phyloP scores from a whole-genome alignment of 2,888 invertebrate genomes.

The Idaea straminata region DNA sequence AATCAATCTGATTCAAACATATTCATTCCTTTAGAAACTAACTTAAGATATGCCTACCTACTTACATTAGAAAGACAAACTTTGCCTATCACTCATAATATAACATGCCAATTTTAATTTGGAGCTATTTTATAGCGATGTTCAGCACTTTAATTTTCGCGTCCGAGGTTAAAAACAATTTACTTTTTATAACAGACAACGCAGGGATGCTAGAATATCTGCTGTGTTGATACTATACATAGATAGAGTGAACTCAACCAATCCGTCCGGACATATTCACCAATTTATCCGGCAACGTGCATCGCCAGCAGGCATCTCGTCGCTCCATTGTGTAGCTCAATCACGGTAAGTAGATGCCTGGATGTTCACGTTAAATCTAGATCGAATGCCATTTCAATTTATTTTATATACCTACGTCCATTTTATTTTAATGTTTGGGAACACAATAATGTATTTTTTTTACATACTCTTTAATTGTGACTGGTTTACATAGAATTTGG shows the following conservation, averaged over 20 bases:
- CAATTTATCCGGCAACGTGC: slow-evolving; percentile 29
- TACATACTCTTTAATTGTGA: not conserved
- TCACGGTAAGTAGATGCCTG: slow-evolving; percentile 1
- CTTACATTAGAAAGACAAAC: no score
- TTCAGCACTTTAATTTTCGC: no score
- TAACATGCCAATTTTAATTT: no score
- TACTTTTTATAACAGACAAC: not conserved
- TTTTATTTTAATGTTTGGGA: not conserved
- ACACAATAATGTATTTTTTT: not conserved
- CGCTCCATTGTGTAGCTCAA: slow-evolving; percentile 31
- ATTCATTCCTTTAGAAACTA: no score
- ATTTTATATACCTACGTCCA: not conserved
- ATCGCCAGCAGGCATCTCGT: slow-evolving; percentile 20
- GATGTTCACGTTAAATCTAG: slow-evolving; percentile 2
- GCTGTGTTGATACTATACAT: not conserved
- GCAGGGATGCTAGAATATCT: not conserved
- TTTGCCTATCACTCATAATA: no score
- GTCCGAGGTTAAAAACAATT: slow-evolving; percentile 21
- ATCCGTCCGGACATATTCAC: slow-evolving; percentile 22
- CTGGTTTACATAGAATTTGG: no score
- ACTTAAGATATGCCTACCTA: no score
- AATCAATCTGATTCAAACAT: no score
- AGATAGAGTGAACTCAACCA: not conserved
- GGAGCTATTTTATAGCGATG: no score
- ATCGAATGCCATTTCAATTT: not conserved